These are phyloP conservation scores for Leptatherina wallacei DNA, from an alignment of 2,797 vertebrate genomes.

Conservation along the genomic window DNA sequence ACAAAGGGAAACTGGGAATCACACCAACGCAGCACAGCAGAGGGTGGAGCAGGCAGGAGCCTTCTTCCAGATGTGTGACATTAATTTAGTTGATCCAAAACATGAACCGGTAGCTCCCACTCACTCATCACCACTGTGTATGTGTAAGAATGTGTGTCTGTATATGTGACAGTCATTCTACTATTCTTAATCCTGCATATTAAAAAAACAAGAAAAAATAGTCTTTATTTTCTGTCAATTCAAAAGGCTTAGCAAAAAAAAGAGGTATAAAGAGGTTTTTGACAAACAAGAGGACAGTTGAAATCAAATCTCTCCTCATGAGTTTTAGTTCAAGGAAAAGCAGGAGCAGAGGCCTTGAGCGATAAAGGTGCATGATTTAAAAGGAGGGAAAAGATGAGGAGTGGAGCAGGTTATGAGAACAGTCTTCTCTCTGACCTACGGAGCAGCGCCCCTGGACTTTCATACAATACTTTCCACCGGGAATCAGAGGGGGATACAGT, in stretches of 20 bases:
- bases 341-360: constrained; percentile 4
- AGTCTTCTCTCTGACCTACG: constrained; percentile 78
- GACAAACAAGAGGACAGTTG: background rate
- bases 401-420: constrained; percentile 81
- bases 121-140: constrained; percentile 65
- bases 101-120: constrained; percentile 84
- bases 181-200: constrained; percentile 25
- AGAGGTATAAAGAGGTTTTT: background rate
- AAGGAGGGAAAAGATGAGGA: constrained; percentile 57
- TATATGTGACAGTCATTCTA: constrained; percentile 19
- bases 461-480: constrained; percentile 77
- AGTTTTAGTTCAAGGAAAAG: constrained; percentile 25
- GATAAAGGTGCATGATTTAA: constrained; percentile 41
- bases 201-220: constrained; percentile 30
- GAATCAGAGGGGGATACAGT: constrained; percentile 72
- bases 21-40: constrained; percentile 82
- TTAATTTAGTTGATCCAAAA: constrained; percentile 82
- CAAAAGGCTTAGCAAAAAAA: background rate
- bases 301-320: constrained; percentile 11
- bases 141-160: constrained; percentile 29
- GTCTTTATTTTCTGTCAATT: constrained; percentile 13
- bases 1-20: constrained; percentile 77
- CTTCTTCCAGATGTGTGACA: constrained; percentile 83
- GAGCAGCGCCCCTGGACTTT: constrained; percentile 81
- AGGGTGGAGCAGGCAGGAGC: constrained; percentile 80